Evolutionary conservation across 2,888 invertebrate genomes (phyloP).

Genomic region (Platycnemis pennipes): DNA sequence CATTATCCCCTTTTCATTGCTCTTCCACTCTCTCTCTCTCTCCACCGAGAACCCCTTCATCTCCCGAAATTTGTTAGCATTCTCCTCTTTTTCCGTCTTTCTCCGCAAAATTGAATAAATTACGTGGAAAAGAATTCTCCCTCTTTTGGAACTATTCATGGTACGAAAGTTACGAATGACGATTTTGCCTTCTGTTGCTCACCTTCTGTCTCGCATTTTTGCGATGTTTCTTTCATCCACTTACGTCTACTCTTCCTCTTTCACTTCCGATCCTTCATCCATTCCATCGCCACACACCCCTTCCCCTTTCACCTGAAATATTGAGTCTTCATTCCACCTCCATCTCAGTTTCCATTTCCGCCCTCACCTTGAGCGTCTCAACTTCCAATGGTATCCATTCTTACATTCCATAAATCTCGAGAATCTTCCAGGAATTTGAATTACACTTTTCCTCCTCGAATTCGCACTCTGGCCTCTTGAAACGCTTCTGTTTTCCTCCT

Average conservation of each 20-base stretch:
- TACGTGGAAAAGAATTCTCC: background rate
- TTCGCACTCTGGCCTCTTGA: background rate
- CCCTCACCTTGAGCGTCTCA: background rate
- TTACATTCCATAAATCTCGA: slow-evolving; percentile 27
- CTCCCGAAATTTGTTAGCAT: background rate
- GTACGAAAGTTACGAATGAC: background rate
- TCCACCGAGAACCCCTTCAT: background rate
- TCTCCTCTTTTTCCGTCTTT: background rate
- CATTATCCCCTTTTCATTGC: background rate
- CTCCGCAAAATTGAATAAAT: background rate
- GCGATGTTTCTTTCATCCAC: too few relatives aligned
- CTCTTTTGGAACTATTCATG: too few relatives aligned
- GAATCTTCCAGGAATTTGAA: background rate
- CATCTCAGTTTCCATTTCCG: background rate
- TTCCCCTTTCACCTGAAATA: background rate
- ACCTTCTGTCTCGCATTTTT: too few relatives aligned
- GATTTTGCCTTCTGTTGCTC: too few relatives aligned
- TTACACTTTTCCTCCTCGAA: background rate
- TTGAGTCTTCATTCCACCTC: background rate
- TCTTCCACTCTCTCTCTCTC: background rate
- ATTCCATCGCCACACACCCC: too few relatives aligned
- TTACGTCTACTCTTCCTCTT: too few relatives aligned
- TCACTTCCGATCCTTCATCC: too few relatives aligned
- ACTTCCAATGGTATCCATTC: slow-evolving; percentile 14
- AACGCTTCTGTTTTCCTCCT: background rate